Conservation (phyloP, 53 echinoderm and acorn worm genomes). For the Crossaster papposus region DNA sequence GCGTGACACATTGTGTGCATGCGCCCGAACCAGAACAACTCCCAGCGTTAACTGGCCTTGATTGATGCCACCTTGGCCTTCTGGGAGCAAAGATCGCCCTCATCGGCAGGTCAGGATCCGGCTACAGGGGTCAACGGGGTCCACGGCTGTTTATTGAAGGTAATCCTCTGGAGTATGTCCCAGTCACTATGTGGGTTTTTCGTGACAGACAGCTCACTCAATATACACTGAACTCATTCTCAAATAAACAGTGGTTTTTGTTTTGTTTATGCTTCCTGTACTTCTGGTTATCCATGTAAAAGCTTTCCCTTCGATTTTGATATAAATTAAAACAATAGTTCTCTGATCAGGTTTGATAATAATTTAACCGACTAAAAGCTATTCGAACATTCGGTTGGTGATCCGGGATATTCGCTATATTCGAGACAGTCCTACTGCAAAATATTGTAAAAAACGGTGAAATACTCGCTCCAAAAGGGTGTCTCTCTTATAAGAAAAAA, state of each 20-base stretch:
- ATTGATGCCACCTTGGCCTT: constrained; percentile 36
- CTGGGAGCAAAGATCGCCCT: constrained; percentile 51
- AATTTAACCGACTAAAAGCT: too few relatives aligned
- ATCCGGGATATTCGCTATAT: too few relatives aligned
- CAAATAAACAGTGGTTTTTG: background rate
- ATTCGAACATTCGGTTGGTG: too few relatives aligned
- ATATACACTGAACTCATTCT: background rate
- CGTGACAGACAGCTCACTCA: constrained; percentile 36
- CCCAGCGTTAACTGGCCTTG: background rate
- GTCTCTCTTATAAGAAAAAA: too few relatives aligned
- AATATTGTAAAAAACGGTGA: too few relatives aligned
- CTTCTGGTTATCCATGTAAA: background rate
- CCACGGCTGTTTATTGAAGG: constrained; percentile 36
- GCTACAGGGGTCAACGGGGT: constrained; percentile 7
- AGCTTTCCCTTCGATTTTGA: background rate
- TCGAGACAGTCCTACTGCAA: too few relatives aligned
- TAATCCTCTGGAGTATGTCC: constrained; percentile 38
- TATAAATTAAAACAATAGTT: too few relatives aligned
- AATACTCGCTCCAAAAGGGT: too few relatives aligned
- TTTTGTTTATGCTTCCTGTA: too few relatives aligned
- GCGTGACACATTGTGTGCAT: background rate
- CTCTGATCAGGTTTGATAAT: too few relatives aligned
- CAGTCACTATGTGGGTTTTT: background rate
- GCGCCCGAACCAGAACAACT: background rate
- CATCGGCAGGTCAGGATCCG: constrained; percentile 20